These are phyloP conservation scores for Tenthredo scrophulariae DNA, from an alignment of 2,888 invertebrate genomes.

Conservation along the genomic window DNA sequence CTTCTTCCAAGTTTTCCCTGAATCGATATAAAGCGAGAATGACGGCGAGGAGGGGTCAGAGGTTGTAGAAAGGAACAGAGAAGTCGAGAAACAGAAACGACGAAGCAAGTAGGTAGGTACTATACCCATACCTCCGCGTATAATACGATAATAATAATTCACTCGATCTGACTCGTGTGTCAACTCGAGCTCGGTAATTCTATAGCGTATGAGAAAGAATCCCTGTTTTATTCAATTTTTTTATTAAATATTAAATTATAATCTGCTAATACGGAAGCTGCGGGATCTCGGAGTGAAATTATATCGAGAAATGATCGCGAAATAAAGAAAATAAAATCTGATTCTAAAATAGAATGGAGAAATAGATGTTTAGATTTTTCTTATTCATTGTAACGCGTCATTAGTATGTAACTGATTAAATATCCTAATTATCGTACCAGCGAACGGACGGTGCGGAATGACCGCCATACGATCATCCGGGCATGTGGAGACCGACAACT, in stretches of 20 bases:
- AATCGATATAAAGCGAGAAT: conserved; percentile 58
- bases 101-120: background rate
- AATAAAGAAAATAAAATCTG: background rate
- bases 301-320: background rate
- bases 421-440: conserved; percentile 50
- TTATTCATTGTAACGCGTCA: conserved; percentile 25
- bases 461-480: conserved; percentile 29
- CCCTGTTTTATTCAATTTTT: too few relatives aligned
- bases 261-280: too few relatives aligned
- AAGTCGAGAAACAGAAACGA: background rate
- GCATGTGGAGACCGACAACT: conserved; percentile 36
- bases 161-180: conserved; percentile 22
- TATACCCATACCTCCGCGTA: background rate
- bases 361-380: background rate
- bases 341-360: too few relatives aligned
- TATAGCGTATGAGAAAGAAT: background rate
- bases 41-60: background rate
- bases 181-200: conserved; percentile 8
- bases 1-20: conserved; percentile 59
- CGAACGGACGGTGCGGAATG: conserved; percentile 41
- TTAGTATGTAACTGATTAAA: conserved; percentile 30
- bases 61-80: conserved; percentile 2
- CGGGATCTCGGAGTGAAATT: background rate
- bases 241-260: too few relatives aligned
- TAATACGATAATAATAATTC: conserved; percentile 6